Base-by-base conservation (phyloP, 2,797 vertebrate genomes). In the Parauchenoglanis punctatus region DNA sequence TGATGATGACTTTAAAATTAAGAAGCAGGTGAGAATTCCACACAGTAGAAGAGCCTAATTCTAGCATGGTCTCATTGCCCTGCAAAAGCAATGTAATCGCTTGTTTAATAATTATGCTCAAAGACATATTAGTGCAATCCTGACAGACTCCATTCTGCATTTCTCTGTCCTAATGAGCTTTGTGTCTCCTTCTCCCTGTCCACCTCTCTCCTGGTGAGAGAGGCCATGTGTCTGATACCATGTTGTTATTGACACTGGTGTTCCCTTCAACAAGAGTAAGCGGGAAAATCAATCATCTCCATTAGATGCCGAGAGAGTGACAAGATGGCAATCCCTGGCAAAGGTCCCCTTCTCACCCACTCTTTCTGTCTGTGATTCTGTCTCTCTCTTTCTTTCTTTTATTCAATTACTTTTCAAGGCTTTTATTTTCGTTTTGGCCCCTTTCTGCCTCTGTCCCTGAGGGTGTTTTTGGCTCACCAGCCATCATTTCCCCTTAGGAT, bases 271-370 rank as follows among this genome's bases (percentile, higher is more conserved):
- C 94, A 96, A 90, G 89, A 86, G 88, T 85, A 88, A 83, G 86
- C 83, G 80, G 89, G 87, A 91, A 91, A 95, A 96, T 95, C 95
- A 95, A 96, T 96, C 95, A 95, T 92, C 91, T 92, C 91, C 92
- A 94, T 93, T 94, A 94, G 95, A 94, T 93, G 91, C 92, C 89
- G 89, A 93, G 91, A 91, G 92, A 92, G 89, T 91, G 88, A 92
- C 90, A 89, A 90, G 88, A 90, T 91, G 89, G 85, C 81, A 89
- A 89, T 89, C 88, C 90, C 72, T 87, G 86, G 87, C 89, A 89
- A 89, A 84, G 83, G 81, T 76, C 76, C 81, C 78, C 85, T 81
- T 88, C 85, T 86, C 70, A 80, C 67, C 65, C 59, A 72, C 56
- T 88, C 85, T 83, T 58, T 89, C 80, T 84, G 18, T 88, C 65